Evolutionary conservation across 2,888 invertebrate genomes (phyloP).

Genomic region (Cephus nigrinus): DNA sequence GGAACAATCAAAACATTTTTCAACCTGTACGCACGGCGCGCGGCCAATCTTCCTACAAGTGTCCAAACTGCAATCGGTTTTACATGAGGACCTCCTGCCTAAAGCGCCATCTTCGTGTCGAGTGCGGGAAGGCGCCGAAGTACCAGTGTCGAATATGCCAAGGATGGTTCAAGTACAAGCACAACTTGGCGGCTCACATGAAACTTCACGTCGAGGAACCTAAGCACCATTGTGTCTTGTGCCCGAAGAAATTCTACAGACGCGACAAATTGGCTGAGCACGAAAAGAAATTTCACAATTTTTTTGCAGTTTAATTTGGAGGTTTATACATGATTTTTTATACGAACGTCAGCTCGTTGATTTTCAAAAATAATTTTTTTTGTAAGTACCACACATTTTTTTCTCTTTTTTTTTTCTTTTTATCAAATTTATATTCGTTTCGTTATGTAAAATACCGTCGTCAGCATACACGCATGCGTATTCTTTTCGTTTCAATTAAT

Average conservation of each 20-base stretch:
- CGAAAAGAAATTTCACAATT: slow-evolving; percentile 45
- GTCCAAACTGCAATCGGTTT: slow-evolving; percentile 69
- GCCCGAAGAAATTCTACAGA: slow-evolving; percentile 56
- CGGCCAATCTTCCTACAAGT: slow-evolving; percentile 66
- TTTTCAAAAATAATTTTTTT: background rate
- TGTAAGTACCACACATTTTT: background rate
- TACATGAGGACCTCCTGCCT: slow-evolving; percentile 57
- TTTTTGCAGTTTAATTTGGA: slow-evolving; percentile 21
- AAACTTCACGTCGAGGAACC: slow-evolving; percentile 55
- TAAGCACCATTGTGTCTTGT: slow-evolving; percentile 48
- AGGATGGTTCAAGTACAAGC: slow-evolving; percentile 60
- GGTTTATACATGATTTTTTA: background rate
- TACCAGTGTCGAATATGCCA: slow-evolving; percentile 62
- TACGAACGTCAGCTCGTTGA: background rate
- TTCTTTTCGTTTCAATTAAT: background rate
- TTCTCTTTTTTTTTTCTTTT: background rate
- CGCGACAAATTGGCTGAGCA: slow-evolving; percentile 56
- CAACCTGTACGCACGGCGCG: slow-evolving; percentile 43
- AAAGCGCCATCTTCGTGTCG: slow-evolving; percentile 58
- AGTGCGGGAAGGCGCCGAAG: slow-evolving; percentile 64
- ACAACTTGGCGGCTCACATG: slow-evolving; percentile 57
- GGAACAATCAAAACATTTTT: slow-evolving; percentile 27
- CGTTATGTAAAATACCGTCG: background rate
- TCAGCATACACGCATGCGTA: background rate
- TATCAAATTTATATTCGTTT: background rate